Percentiles rank a stretch among this genome's conserved stretches.
Evolutionary conservation across 2,888 invertebrate species (phyloP).

Genomic region (Trissolcus brochymenae): DNA sequence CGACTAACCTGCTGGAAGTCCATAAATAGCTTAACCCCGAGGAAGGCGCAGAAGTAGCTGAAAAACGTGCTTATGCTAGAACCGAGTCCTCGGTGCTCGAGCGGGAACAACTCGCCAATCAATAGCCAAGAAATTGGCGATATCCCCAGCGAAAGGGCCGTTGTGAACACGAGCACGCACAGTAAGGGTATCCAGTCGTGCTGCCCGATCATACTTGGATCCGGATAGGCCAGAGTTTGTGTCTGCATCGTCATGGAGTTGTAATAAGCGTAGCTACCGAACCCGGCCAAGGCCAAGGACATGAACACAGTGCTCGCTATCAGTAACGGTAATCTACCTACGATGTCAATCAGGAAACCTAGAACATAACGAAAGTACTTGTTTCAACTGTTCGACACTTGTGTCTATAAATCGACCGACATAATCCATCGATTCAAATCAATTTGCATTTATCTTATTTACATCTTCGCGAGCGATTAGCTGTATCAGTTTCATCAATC

Average conservation of each 20-base stretch:
- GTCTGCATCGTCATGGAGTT: conserved; percentile 76
- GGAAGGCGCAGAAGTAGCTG: conserved; percentile 91
- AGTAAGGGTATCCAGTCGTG: conserved; percentile 90
- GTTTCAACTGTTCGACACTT: neutral
- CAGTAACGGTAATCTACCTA: conserved; percentile 88
- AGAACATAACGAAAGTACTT: conserved; percentile 22
- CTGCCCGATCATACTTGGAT: conserved; percentile 77
- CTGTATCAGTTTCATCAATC: conserved; percentile 25
- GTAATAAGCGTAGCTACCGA: conserved; percentile 90
- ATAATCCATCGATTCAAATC: conserved; percentile 12
- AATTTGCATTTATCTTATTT: conserved; percentile 37
- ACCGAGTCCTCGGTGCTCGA: conserved; percentile 90
- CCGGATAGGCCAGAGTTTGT: conserved; percentile 66
- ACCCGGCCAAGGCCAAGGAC: conserved; percentile 90
- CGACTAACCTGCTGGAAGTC: conserved; percentile 82
- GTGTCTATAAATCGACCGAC: no score
- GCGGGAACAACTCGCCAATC: conserved; percentile 89
- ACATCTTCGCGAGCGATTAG: conserved; percentile 28
- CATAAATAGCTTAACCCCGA: conserved; percentile 90
- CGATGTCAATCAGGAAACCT: conserved; percentile 88
- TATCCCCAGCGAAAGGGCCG: conserved; percentile 91
- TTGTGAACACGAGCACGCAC: conserved; percentile 89
- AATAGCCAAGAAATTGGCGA: conserved; percentile 92
- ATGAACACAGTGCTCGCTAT: conserved; percentile 90
- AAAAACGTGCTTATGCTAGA: conserved; percentile 91